These are phyloP conservation scores for Vanessa tameamea DNA, from an alignment of 1,140 invertebrate genomes.

Conservation along the genomic window DNA sequence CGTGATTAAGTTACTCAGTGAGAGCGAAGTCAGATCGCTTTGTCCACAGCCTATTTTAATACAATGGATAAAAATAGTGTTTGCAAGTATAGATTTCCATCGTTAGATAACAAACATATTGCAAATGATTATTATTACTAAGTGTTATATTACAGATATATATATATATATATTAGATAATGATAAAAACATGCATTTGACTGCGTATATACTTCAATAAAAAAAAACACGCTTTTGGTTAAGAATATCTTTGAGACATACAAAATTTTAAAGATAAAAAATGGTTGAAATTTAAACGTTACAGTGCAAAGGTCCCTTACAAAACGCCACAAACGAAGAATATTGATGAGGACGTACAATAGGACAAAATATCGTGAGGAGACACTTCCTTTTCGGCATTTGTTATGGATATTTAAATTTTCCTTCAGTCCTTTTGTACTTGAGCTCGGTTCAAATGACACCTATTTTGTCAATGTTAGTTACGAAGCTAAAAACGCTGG, in stretches of 20 bases:
- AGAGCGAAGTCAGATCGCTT: too few species aligned
- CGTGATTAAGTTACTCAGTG: too few species aligned
- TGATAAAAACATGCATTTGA: too few species aligned
- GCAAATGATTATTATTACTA: too few species aligned
- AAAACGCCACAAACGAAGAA: slow-evolving; percentile 44
- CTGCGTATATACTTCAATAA: too few species aligned
- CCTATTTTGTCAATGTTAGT: slow-evolving; percentile 8
- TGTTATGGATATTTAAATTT: slow-evolving; percentile 37
- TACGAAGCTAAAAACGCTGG: too few species aligned
- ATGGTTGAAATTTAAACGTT: slow-evolving; percentile 40
- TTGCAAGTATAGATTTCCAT: too few species aligned
- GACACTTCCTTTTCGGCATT: slow-evolving; percentile 46
- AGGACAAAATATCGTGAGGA: slow-evolving; percentile 43
- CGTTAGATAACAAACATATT: too few species aligned
- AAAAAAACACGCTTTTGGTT: background rate
- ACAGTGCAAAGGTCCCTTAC: slow-evolving; percentile 44
- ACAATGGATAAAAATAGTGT: too few species aligned
- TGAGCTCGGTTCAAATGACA: slow-evolving; percentile 2
- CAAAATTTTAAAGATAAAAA: slow-evolving; percentile 23
- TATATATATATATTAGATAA: too few species aligned
- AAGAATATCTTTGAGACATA: slow-evolving; percentile 1
- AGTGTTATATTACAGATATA: too few species aligned
- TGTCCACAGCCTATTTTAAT: too few species aligned
- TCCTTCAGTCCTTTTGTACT: slow-evolving; percentile 27
- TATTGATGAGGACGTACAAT: slow-evolving; percentile 49